phyloP scores from a whole-genome alignment of 2,113 vertebrate species.

The Percopsis transmontana region DNA sequence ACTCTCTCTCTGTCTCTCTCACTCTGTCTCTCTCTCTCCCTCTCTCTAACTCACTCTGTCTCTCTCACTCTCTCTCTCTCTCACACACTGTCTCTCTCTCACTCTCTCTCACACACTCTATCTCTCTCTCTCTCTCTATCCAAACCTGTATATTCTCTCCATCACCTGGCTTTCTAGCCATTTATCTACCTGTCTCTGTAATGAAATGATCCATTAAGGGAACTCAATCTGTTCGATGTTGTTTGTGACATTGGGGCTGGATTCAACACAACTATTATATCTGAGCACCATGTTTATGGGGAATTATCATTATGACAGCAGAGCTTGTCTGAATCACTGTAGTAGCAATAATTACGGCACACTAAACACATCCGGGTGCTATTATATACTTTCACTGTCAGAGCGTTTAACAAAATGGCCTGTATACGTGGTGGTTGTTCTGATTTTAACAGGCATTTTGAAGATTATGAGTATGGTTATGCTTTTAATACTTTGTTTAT shows the following conservation, averaged over 20 bases:
- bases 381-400: not conserved
- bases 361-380: not conserved
- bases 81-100: not conserved
- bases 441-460: not conserved
- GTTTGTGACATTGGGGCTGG: not conserved
- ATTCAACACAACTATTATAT: not conserved
- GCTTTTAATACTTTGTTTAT: not conserved
- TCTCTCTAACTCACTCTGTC: too few relatives aligned
- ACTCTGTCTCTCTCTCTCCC: not conserved
- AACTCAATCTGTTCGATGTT: not conserved
- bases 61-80: not conserved
- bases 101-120: too few relatives aligned
- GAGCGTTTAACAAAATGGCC: not conserved
- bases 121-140: too few relatives aligned
- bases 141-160: not conserved
- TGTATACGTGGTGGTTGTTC: not conserved
- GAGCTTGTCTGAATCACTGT: not conserved
- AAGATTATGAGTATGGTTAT: not conserved
- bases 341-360: not conserved
- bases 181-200: slow-evolving; percentile 1
- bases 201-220: not conserved
- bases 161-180: slow-evolving; percentile 2
- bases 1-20: not conserved
- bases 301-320: not conserved
- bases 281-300: not conserved